Evolutionary conservation across 2,113 vertebrate genomes (phyloP), one percentile per base, ranked within the genome.

Genomic region (Xiphias gladius): DNA sequence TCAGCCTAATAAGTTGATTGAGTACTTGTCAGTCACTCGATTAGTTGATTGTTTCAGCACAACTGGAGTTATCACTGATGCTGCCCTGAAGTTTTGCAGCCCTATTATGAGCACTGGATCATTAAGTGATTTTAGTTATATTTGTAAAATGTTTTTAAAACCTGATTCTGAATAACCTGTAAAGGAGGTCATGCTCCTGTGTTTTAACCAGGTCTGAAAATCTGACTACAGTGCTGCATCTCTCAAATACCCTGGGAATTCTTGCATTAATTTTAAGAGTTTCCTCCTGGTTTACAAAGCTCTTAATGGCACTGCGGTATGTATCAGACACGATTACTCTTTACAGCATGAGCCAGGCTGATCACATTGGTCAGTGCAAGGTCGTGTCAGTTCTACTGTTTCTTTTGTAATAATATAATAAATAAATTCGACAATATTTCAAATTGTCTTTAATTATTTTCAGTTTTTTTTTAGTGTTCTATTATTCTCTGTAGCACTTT

Each of bases 221-320:
- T 50, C 2, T 20, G 22, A 19, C 16, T 39, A 5, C 14, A 58
- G 37, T 1, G 7, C 37, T 39, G 37, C 7, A 39, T 30, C 16
- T 10, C 52, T 59, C 20, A 43, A 68, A 59, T 28, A 28, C 22
- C 30, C 19, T 1, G 0, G 1, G 7, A 52, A 50, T 39, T 48
- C 37, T 5, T 35, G 39, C 28, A 65, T 73, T 65, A 2, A 32
- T 35, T 61, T 24, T 67, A 35, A 61, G 41, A 52, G 20, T n/a
- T n/a, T n/a, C n/a, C n/a, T n/a, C n/a, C n/a, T n/a, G 59, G n/a
- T 54, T 62, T 28, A 54, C 14, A 46, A 65, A 85, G 41, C 50
- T 22, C n/a, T 67, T 80, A 66, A 65, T 50, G 50, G 46, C 28
- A 54, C 24, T 2, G 35, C 11, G 0, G 20, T n/a, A 16, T 35